These are phyloP conservation scores for Leptopilina boulardi DNA, from an alignment of 1,140 invertebrate species.

Conservation along the genomic window DNA sequence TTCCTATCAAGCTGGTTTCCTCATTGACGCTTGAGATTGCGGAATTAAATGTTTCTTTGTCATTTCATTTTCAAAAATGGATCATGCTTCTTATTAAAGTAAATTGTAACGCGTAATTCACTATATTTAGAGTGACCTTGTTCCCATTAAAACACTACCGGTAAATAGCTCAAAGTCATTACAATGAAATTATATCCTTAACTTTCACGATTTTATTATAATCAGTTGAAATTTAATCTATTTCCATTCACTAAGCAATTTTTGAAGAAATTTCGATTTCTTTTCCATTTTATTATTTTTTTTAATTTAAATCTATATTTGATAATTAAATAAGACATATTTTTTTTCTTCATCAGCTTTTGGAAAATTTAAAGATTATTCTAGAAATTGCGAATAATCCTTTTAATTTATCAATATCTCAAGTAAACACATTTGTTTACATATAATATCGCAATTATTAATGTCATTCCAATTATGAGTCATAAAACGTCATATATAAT, in stretches of 20 bases:
- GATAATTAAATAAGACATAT: too few relatives aligned
- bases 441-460: slow-evolving; percentile 4
- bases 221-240: too few relatives aligned
- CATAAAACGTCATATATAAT: neutral
- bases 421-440: neutral
- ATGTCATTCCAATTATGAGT: neutral
- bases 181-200: neutral
- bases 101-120: slow-evolving; percentile 16
- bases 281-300: neutral
- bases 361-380: neutral
- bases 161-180: slow-evolving; percentile 12
- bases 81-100: neutral
- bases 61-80: neutral
- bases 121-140: slow-evolving; percentile 28
- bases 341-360: too few relatives aligned
- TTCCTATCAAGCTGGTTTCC: neutral
- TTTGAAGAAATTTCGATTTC: too few relatives aligned
- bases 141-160: neutral
- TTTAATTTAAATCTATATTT: neutral
- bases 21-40: neutral
- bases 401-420: slow-evolving; percentile 14
- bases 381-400: neutral
- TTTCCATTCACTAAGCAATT: neutral
- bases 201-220: neutral
- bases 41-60: neutral